phyloP scores from a whole-genome alignment of 1,140 invertebrate genomes.

The Harpegnathos saltator region DNA sequence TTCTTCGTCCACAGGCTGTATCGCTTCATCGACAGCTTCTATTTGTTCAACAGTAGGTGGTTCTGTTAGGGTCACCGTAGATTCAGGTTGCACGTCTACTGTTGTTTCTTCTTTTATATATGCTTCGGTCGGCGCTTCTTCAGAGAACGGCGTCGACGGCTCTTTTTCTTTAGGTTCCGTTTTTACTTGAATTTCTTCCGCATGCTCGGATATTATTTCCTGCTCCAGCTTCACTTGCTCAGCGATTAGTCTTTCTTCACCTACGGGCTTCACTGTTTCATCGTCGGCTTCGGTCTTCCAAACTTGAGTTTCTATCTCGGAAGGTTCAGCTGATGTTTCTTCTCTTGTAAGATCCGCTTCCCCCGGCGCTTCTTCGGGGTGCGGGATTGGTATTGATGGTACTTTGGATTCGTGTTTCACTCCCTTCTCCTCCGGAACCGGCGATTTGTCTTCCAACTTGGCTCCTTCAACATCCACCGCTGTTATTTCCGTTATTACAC shows the following conservation, averaged over 20 bases:
- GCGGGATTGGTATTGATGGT: background rate
- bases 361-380: background rate
- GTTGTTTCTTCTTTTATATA: slow-evolving; percentile 24
- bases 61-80: slow-evolving; percentile 7
- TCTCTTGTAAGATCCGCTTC: slow-evolving; percentile 14
- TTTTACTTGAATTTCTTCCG: background rate
- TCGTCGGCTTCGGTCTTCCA: too few relatives aligned
- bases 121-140: background rate
- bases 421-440: background rate
- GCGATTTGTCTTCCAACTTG: slow-evolving; percentile 20
- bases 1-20: slow-evolving; percentile 5
- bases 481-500: background rate
- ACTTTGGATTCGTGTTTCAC: slow-evolving; percentile 1
- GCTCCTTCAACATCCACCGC: background rate
- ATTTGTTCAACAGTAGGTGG: too few relatives aligned
- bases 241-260: background rate
- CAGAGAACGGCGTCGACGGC: background rate
- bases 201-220: background rate
- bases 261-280: background rate
- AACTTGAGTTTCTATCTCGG: background rate
- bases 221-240: background rate
- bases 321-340: slow-evolving; percentile 7
- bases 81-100: background rate
- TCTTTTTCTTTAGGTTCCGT: background rate
- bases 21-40: background rate